These are phyloP conservation scores for Myopa tessellatipennis DNA, from an alignment of 2,888 invertebrate species.

Conservation along the genomic window DNA sequence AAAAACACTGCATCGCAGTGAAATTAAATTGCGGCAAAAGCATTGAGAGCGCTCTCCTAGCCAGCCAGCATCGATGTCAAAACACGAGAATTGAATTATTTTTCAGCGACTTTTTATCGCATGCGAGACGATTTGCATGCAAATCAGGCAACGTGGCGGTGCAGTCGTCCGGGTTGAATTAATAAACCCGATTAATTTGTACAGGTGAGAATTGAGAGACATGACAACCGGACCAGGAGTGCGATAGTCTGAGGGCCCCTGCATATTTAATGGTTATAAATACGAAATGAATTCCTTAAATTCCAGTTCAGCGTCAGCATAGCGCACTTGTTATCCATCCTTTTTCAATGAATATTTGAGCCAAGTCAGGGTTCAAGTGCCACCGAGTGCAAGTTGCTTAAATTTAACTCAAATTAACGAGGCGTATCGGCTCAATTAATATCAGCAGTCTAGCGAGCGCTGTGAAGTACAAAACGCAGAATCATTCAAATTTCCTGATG, in stretches of 20 bases:
- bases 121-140: slow-evolving; percentile 16
- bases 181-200: slow-evolving; percentile 1
- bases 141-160: not conserved
- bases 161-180: not conserved
- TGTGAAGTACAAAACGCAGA: too few species aligned
- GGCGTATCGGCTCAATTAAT: too few species aligned
- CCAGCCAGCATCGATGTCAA: slow-evolving; percentile 42
- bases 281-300: not conserved
- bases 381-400: too few species aligned
- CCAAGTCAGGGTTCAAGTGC: too few species aligned
- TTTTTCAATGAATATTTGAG: too few species aligned
- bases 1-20: slow-evolving; percentile 26
- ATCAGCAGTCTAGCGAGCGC: too few species aligned
- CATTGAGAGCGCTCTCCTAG: slow-evolving; percentile 40
- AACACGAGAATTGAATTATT: slow-evolving; percentile 62
- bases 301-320: not conserved
- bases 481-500: too few species aligned
- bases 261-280: not conserved
- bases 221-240: not conserved
- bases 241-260: too few species aligned
- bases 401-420: too few species aligned
- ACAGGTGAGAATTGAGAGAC: not conserved
- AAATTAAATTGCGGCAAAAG: slow-evolving; percentile 40
- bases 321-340: too few species aligned
- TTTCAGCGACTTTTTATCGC: slow-evolving; percentile 32